Percentiles rank a stretch among this genome's conserved stretches.
Conservation (phyloP, 2,113 vertebrate genomes). For the Vimba vimba region DNA sequence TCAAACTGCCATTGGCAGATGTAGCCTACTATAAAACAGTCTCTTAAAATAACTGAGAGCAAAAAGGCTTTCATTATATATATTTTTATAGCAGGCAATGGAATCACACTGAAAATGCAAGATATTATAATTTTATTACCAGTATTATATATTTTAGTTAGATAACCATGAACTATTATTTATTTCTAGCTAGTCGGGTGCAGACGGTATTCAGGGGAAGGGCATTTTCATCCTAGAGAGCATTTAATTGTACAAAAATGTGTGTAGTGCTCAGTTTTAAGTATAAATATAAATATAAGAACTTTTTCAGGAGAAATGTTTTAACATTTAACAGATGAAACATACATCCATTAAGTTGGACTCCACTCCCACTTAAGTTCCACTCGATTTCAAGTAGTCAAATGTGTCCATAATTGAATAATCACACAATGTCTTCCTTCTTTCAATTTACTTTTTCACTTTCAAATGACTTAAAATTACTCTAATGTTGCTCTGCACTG, state of each 20-base stretch:
- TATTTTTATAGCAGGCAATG: neutral
- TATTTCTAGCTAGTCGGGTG: neutral
- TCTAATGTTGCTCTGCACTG: neutral
- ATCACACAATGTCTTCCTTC: neutral
- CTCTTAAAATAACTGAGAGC: neutral
- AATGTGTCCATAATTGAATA: neutral
- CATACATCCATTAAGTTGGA: no score
- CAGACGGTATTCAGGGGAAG: neutral
- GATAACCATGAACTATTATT: neutral
- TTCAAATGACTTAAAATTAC: neutral
- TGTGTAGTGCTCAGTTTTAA: neutral
- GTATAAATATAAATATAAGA: no score
- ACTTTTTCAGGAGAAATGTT: no score
- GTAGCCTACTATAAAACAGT: neutral
- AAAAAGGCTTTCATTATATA: conserved; percentile 27
- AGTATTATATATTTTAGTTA: neutral
- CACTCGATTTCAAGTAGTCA: neutral
- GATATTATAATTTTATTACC: no score
- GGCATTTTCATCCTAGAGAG: neutral
- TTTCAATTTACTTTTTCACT: neutral
- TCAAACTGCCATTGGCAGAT: neutral
- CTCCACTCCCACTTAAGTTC: no score
- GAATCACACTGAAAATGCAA: neutral
- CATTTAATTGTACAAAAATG: neutral
- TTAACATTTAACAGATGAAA: no score